Conservation (phyloP, 2,113 vertebrate genomes). For the Choloepus hoffmanni region DNA sequence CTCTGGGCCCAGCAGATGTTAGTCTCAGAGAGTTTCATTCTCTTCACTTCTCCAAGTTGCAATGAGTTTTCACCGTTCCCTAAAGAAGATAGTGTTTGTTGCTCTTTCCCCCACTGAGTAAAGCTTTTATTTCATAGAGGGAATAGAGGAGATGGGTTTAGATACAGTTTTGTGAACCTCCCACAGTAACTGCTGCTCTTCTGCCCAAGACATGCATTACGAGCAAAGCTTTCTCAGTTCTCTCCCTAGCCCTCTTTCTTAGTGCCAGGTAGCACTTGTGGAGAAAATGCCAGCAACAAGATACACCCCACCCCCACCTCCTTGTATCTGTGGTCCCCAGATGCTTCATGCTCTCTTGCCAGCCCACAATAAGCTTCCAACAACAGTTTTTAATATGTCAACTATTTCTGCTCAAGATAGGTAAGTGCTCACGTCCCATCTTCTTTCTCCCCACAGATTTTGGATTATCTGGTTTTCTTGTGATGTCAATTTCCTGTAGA, state of each 20-base stretch:
- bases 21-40: not conserved
- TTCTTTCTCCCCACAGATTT: not conserved
- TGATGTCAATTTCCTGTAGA: not conserved
- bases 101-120: not conserved
- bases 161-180: not conserved
- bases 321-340: too few species aligned
- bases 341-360: not conserved
- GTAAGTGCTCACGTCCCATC: not conserved
- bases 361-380: not conserved
- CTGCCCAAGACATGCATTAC: not conserved
- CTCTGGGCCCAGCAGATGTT: not conserved
- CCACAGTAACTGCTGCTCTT: accelerated
- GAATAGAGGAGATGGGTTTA: not conserved
- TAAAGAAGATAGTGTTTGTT: not conserved
- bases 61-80: not conserved
- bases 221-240: not conserved
- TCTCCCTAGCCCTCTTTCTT: not conserved
- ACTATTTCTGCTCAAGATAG: not conserved
- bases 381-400: not conserved
- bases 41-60: not conserved
- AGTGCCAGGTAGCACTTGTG: not conserved
- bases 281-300: not conserved
- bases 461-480: not conserved
- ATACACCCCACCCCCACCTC: too few species aligned
- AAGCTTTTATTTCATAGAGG: not conserved